phyloP scores from a whole-genome alignment of 2,113 vertebrate species.

The Epinephelus lanceolatus region DNA sequence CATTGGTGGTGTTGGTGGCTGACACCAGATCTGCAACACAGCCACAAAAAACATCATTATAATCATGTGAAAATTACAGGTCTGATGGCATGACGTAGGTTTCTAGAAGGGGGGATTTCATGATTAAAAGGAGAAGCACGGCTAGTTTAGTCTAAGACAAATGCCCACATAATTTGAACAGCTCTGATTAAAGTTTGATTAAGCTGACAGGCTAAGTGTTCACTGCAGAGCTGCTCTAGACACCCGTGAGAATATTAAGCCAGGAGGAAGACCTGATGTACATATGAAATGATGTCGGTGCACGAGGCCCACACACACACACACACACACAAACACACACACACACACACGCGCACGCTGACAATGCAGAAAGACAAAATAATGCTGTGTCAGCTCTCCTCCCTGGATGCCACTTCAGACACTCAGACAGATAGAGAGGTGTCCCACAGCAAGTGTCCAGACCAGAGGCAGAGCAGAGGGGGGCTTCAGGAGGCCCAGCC shows the following conservation, averaged over 20 bases:
- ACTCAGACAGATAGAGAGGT: slow-evolving; percentile 32
- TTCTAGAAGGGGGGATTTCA: background rate
- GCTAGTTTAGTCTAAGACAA: slow-evolving; percentile 25
- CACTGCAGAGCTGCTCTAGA: slow-evolving; percentile 46
- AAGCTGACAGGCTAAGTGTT: slow-evolving; percentile 36
- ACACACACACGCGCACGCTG: slow-evolving; percentile 30
- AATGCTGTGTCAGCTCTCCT: slow-evolving; percentile 66
- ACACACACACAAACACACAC: slow-evolving; percentile 17
- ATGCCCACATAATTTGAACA: slow-evolving; percentile 7
- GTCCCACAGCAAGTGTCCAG: background rate
- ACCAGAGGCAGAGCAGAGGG: background rate
- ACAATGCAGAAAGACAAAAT: slow-evolving; percentile 42
- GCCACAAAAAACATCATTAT: background rate
- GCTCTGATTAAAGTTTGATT: slow-evolving; percentile 61
- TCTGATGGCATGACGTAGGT: background rate
- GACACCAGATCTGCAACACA: slow-evolving; percentile 93
- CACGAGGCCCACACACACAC: background rate
- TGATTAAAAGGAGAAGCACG: background rate
- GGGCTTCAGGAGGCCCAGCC: no score
- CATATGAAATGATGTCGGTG: slow-evolving; percentile 43
- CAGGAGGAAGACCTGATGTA: slow-evolving; percentile 42
- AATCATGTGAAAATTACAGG: background rate
- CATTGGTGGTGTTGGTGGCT: slow-evolving; percentile 98
- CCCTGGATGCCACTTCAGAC: slow-evolving; percentile 44
- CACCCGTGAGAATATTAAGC: slow-evolving; percentile 39